Base-by-base conservation (phyloP, 1,140 invertebrate genomes). In the Latrodectus geometricus region DNA sequence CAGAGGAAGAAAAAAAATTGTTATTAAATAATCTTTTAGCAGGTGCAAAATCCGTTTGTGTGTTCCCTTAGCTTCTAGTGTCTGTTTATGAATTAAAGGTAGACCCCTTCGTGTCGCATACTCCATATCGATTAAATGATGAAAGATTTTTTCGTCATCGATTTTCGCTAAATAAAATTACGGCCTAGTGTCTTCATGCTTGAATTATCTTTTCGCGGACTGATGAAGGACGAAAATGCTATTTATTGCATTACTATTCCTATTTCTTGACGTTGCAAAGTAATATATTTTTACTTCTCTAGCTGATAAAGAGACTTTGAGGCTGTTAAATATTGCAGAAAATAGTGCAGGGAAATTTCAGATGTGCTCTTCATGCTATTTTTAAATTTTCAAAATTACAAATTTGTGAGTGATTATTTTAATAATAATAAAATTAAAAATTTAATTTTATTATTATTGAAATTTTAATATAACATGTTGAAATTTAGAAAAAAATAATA, bases 1-100 rank as follows among this genome's bases (percentile, higher is more conserved):
- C 0, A 48, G 61, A n/a, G 35, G 56, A 5, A 35, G 35, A 80
- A 61, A 54, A 61, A 56, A 61, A 54, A 54, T 48, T 4, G 52
- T 82, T 82, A 82, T 82, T 82, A 82, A 82, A 82, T 82, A 73
- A 82, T 82, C 52, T 82, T 61, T 73, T 82, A 50, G 80, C 80
- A 82, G 80, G 80, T 82, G 80, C 68, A 61, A 73, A 69, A 70
- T 48, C 48, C 68, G 21, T 56, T 82, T 74, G 15, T 61, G 50
- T 21, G 5, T 9, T 61, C 15, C 54, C 61, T 73, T 49, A 21
- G 23, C 14, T 23, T 50, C 17, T 7, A 14, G 56, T 61, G n/a
- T 82, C 21, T 54, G 70, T 61, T 48, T 73, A 75, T 84, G 61
- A 75, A 84, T 84, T 84, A 75, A 84, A 84, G 48, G 56, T 48